A percentile compares a stretch with the other conserved stretches of the same genome.
Evolutionary conservation across 2,888 invertebrate genomes (phyloP).

Genomic region (Sthenelais limicola): DNA sequence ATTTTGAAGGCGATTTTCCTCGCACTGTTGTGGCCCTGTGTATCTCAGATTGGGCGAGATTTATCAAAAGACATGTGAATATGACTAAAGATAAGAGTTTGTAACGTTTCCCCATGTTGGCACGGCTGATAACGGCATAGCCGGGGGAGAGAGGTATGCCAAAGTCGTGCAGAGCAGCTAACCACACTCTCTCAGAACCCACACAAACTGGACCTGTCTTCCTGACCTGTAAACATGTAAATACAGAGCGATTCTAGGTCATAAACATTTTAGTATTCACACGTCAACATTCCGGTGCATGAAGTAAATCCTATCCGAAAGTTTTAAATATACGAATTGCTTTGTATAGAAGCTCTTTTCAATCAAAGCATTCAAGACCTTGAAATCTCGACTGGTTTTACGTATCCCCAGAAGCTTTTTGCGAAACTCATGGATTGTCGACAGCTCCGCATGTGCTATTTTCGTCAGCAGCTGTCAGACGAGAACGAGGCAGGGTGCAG

Average conservation of each 20-base stretch:
- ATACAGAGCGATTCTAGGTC: conserved; percentile 13
- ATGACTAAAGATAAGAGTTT: neutral
- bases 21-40: conserved; percentile 38
- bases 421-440: neutral
- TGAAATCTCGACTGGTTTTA: too few species aligned
- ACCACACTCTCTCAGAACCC: too few species aligned
- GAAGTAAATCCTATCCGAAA: neutral
- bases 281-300: neutral
- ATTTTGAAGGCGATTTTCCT: neutral
- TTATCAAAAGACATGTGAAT: neutral
- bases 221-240: conserved; percentile 23
- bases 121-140: conserved; percentile 10
- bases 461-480: neutral
- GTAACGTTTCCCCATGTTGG: conserved; percentile 7
- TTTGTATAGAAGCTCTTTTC: neutral
- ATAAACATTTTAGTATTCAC: conserved; percentile 4
- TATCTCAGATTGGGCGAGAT: conserved; percentile 25
- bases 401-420: too few species aligned
- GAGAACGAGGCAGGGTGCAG: conserved; percentile 11
- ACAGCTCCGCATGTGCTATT: conserved; percentile 25
- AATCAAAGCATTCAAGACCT: too few species aligned
- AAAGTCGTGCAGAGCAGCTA: too few species aligned
- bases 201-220: too few species aligned
- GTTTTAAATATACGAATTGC: neutral
- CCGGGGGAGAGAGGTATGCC: too few species aligned